Base-by-base conservation (phyloP, 2,797 vertebrate species). In the Picus viridis region DNA sequence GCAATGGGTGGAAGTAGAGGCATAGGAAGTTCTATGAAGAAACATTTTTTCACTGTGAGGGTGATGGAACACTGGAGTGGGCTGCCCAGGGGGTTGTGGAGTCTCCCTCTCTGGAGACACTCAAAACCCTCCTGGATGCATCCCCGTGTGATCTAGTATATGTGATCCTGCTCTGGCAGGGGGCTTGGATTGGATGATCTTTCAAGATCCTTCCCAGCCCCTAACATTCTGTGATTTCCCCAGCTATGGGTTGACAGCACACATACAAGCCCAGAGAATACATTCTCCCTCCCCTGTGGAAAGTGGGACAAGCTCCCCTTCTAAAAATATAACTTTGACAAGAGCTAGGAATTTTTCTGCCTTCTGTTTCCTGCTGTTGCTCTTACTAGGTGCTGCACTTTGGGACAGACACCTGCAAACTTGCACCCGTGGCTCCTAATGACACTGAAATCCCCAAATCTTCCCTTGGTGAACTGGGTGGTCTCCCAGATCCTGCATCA, bases 171-270 rank as follows among this genome's bases (percentile, higher is more conserved):
- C 41, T 43, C 41, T 43, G 41, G 41, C 41, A 43, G 6, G 16
- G 15, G 7, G 41, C 41, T 43, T 43, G 41, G 41, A 16, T 16
- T 43, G 16, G 41, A 43, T 43, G 41, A 43, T 43, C 16, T 7
- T 43, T 43, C 14, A 16, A 43, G 41, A 16, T 43, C 41, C 41
- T 43, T 43, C 16, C 41, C 41, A 43, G 41, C 41, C 41, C 41
- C 41, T 43, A 43, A 43, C 41, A 16, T 43, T 43, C 41, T 43
- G 41, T 43, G 41, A 43, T 30, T 84, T 78, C 26, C 29, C 10
- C 32, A 86, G 0, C 57, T 34, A 20, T 1, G 4, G 10, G 17
- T 16, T 32, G 17, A 7, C 17, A 83, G 27, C 1, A 2, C 0
- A 0, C 1, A 0, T 16, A 74, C 18, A 54, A 83, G 51, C 8